A percentile compares a stretch with the other conserved stretches of the same genome.
Evolutionary conservation across 2,888 invertebrate species (phyloP).

Genomic region (Ditula angustiorana): DNA sequence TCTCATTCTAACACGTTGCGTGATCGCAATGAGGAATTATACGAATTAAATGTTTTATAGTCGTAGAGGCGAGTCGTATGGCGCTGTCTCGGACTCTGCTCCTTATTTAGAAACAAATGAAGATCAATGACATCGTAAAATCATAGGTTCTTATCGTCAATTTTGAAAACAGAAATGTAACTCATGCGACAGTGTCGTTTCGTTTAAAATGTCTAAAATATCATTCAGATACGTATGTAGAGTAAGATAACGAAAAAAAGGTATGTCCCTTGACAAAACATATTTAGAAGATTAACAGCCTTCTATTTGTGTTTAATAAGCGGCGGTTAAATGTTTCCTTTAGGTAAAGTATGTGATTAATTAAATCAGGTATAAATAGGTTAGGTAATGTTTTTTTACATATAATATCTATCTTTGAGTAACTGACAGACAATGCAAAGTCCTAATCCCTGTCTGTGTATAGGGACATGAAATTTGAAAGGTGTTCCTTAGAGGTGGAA

Average conservation of each 20-base stretch:
- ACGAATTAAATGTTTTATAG: slow-evolving; percentile 47
- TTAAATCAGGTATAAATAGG: too few species aligned
- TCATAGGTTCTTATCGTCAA: slow-evolving; percentile 32
- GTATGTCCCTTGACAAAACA: background rate
- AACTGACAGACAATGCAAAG: too few species aligned
- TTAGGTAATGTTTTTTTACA: too few species aligned
- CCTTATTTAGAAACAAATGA: slow-evolving; percentile 32
- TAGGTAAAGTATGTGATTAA: too few species aligned
- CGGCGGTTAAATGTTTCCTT: too few species aligned
- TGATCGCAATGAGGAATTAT: slow-evolving; percentile 66
- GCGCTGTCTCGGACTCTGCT: background rate
- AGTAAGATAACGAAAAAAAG: too few species aligned
- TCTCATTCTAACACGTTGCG: slow-evolving; percentile 65
- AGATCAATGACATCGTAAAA: slow-evolving; percentile 58
- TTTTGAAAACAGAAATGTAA: slow-evolving; percentile 1
- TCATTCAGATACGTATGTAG: background rate
- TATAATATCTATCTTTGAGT: too few species aligned
- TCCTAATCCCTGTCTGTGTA: too few species aligned
- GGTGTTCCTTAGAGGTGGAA: too few species aligned
- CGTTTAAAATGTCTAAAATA: background rate
- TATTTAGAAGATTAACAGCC: background rate
- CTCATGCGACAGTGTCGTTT: background rate
- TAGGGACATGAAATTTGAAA: too few species aligned
- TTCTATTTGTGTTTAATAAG: background rate
- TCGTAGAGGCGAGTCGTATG: slow-evolving; percentile 1